Conservation (phyloP, 2,888 invertebrate genomes). For the Mimas tiliae region DNA sequence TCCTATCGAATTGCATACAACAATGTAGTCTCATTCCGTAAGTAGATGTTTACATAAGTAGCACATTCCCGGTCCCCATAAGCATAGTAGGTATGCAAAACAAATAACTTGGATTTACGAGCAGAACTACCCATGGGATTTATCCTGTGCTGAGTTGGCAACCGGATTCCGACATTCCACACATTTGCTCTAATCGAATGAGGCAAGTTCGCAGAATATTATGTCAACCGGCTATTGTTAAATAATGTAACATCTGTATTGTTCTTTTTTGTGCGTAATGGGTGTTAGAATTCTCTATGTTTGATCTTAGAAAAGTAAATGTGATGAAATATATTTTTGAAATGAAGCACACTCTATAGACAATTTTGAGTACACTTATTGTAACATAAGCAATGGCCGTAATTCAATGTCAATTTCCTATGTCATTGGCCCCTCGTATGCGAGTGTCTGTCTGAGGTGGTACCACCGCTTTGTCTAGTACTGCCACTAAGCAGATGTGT, state of each 20-base stretch:
- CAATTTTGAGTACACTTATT: too few relatives aligned
- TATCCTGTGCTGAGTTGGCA: conserved; percentile 36
- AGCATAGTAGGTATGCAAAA: conserved; percentile 48
- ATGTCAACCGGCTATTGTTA: neutral
- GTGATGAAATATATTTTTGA: too few relatives aligned
- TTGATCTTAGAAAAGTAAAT: too few relatives aligned
- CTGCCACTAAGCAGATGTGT: too few relatives aligned
- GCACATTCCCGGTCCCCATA: conserved; percentile 34
- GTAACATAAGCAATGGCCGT: too few relatives aligned
- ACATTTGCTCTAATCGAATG: conserved; percentile 43
- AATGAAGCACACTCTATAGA: too few relatives aligned
- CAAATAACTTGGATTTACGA: conserved; percentile 56
- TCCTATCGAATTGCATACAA: conserved; percentile 27
- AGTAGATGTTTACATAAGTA: conserved; percentile 35
- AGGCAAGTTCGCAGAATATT: conserved; percentile 22
- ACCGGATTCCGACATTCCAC: conserved; percentile 35
- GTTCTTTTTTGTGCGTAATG: neutral
- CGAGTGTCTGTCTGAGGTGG: too few relatives aligned
- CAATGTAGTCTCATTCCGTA: conserved; percentile 31
- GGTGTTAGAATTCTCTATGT: neutral
- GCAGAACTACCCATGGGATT: conserved; percentile 47
- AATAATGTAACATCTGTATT: neutral
- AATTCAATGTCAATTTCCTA: too few relatives aligned
- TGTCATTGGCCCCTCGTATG: too few relatives aligned
- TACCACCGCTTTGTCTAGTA: too few relatives aligned